phyloP scores from a whole-genome alignment of 2,113 vertebrate genomes.

The Urocolius indicus region DNA sequence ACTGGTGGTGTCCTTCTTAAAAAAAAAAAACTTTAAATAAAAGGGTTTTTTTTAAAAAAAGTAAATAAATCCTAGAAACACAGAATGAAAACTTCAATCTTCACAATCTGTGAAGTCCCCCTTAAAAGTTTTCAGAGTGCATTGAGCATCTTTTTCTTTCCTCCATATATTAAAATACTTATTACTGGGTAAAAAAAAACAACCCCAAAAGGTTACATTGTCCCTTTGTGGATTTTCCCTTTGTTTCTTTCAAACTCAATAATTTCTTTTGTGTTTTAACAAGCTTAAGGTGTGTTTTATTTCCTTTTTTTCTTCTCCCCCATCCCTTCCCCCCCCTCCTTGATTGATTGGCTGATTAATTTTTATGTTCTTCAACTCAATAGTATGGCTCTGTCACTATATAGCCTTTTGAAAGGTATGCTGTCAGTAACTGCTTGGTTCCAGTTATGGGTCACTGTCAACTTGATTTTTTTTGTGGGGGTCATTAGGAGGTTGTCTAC shows the following conservation, averaged over 20 bases:
- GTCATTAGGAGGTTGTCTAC: conserved; percentile 69
- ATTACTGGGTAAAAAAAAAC: conserved; percentile 42
- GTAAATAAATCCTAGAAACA: neutral
- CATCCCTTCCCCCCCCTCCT: neutral
- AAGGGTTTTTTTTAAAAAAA: conserved; percentile 3
- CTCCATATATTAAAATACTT: conserved; percentile 56
- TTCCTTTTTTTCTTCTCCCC: neutral
- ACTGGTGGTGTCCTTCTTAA: conserved; percentile 88
- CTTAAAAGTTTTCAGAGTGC: conserved; percentile 72
- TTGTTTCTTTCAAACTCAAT: conserved; percentile 45
- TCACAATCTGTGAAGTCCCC: conserved; percentile 86
- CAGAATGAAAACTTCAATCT: conserved; percentile 75
- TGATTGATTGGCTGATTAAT: conserved; percentile 43
- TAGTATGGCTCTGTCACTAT: conserved; percentile 49
- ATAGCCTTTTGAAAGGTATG: conserved; percentile 62
- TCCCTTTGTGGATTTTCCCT: conserved; percentile 32
- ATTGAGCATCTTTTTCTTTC: conserved; percentile 74
- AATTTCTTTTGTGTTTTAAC: conserved; percentile 32
- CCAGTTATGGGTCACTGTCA: conserved; percentile 67
- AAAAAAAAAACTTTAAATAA: conserved; percentile 68
- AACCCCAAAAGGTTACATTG: conserved; percentile 12
- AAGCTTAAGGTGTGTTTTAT: conserved; percentile 13
- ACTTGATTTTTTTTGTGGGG: conserved; percentile 46
- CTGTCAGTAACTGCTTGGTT: conserved; percentile 52
- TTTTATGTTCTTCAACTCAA: conserved; percentile 54